Evolutionary conservation across 2,797 vertebrate genomes (phyloP), one percentile per base, ranked within the genome.

Genomic region (Morus bassanus): DNA sequence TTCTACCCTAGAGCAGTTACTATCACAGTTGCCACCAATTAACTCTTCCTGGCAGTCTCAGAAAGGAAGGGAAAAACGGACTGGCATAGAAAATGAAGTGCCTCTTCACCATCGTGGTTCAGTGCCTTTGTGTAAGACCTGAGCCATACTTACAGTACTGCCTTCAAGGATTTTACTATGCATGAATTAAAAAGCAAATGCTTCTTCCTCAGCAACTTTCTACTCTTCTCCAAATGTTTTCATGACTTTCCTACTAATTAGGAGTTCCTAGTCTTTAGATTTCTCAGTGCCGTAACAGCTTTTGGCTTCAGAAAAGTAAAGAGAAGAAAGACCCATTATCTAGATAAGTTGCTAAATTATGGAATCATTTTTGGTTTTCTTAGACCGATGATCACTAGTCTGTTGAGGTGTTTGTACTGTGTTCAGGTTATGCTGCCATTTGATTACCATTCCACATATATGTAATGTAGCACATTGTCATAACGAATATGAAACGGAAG

Each of bases 41-140:
- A 51, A 39, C 70, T 37, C 76, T 16, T 6, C 2, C 23, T 46
- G 85, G 39, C 23, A 59, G 43, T 10, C 56, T 74, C 57, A n/a
- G 37, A n/a, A 25, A 1, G 2, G 37, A 39, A 35, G 45, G 30
- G 22, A 3, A 18, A 35, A 43, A 9, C 1, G 9, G 3, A 7
- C 21, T 17, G 7, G 23, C 45, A 28, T 6, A 6, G 7, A 10
- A 24, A 30, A n/a, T 2, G 43, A 27, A 31, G 9, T 2, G n/a
- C 18, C 7, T 33, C 72, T 27, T 33, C n/a, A 35, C 51, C 31
- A 0, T 3, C 4, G 3, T 3, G 13, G 27, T 24, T 1, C 43
- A 22, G 37, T 1, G 31, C 46, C 51, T 43, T 16, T 4, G 12
- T 22, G 60, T 5, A 11, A 63, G 68, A 31, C 69, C 50, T 1